Percentiles rank a stretch among this genome's conserved stretches.
phyloP scores from a whole-genome alignment of 2,888 invertebrate genomes.

The Sturmia bella region DNA sequence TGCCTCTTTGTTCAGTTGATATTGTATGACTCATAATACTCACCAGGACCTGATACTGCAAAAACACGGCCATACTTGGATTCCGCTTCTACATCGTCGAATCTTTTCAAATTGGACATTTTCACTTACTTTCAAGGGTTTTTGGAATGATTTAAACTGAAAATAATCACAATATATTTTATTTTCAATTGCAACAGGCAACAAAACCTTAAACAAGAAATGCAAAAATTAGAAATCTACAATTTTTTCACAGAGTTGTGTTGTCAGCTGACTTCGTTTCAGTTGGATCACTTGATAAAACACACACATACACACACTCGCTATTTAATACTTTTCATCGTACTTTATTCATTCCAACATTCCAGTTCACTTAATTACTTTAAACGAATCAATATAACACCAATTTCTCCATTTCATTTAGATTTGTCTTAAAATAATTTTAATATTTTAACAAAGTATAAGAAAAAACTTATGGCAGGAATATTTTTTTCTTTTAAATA shows the following conservation, averaged over 20 bases:
- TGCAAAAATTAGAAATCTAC: slow-evolving; percentile 34
- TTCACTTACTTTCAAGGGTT: slow-evolving; percentile 62
- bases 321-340: slow-evolving; percentile 14
- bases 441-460: slow-evolving; percentile 1
- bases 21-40: slow-evolving; percentile 65
- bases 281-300: slow-evolving; percentile 64
- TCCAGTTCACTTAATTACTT: slow-evolving; percentile 52
- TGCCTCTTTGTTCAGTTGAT: neutral
- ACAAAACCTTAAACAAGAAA: slow-evolving; percentile 29
- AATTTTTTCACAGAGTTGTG: slow-evolving; percentile 22
- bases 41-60: slow-evolving; percentile 99
- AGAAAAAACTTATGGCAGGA: neutral
- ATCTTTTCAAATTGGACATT: slow-evolving; percentile 88
- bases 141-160: slow-evolving; percentile 65
- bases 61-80: slow-evolving; percentile 95
- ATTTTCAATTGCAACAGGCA: neutral
- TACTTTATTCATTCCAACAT: slow-evolving; percentile 40
- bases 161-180: neutral
- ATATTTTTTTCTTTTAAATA: slow-evolving; percentile 1
- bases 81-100: slow-evolving; percentile 93
- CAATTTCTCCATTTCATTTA: slow-evolving; percentile 18
- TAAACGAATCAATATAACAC: slow-evolving; percentile 10
- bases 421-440: neutral
- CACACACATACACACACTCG: slow-evolving; percentile 53
- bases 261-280: slow-evolving; percentile 68